phyloP scores from a whole-genome alignment of 2,113 vertebrate genomes.

The Nibea albiflora region DNA sequence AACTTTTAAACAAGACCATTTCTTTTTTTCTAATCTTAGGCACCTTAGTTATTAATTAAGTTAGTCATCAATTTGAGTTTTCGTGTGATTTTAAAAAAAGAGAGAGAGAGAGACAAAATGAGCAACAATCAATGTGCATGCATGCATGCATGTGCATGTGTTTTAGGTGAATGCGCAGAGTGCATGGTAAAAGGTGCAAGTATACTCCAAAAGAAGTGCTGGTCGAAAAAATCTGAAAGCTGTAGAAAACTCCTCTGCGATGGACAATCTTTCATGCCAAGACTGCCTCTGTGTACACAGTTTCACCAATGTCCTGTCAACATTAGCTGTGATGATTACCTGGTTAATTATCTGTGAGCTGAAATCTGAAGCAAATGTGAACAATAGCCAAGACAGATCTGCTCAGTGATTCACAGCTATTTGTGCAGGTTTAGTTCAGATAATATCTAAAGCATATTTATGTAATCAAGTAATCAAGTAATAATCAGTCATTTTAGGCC shows the following conservation, averaged over 20 bases:
- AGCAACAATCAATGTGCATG: constrained; percentile 69
- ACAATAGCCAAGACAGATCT: background rate
- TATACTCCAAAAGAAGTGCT: constrained; percentile 71
- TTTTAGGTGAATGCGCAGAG: constrained; percentile 69
- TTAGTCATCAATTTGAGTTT: constrained; percentile 20
- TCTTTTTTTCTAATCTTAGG: background rate
- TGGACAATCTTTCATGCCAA: background rate
- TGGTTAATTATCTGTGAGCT: background rate
- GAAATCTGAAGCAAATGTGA: background rate
- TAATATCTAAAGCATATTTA: background rate
- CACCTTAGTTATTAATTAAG: background rate
- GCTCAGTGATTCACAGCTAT: background rate
- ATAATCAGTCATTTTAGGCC: background rate
- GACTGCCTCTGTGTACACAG: background rate
- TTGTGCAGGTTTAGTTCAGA: background rate
- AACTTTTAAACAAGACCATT: background rate
- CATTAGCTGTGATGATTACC: constrained; percentile 22
- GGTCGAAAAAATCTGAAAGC: constrained; percentile 29
- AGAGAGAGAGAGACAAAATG: constrained; percentile 41
- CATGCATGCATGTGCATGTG: constrained; percentile 74
- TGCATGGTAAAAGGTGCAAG: constrained; percentile 70
- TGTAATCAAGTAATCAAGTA: too few relatives aligned
- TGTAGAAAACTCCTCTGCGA: background rate
- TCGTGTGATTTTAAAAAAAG: constrained; percentile 26
- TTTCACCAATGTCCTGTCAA: background rate